Evolutionary conservation across 2,888 invertebrate species (phyloP), one percentile per base, ranked within the genome.

Genomic region (Spisula subtruncata): DNA sequence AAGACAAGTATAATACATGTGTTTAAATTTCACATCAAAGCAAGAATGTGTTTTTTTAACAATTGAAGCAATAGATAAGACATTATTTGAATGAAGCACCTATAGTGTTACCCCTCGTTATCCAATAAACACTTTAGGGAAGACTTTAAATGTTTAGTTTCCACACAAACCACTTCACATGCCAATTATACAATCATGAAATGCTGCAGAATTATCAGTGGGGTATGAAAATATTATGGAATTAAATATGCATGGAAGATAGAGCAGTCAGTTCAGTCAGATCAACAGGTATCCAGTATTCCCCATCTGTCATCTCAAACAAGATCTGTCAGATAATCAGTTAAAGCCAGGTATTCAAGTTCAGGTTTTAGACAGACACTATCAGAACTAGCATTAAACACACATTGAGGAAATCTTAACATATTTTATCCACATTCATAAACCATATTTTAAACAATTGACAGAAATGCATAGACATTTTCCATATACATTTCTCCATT

Each of bases 181-280:
- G 5, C 60, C 60, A 66, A 66, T 66, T 66, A 66, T 4, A 66
- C 25, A 10, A n/a, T 66, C 60, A 66, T 66, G n/a, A 66, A 66
- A 66, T 66, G 25, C 25, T 66, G 60, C 25, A 25, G 25, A 25
- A 16, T n/a, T 66, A 66, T 66, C 60, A 66, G 60, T 25, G 8
- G 60, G 60, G 60, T 66, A 66, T 66, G 60, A 66, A 66, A 66
- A 25, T 66, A 66, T 66, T 66, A 66, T 66, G 25, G 25, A 25
- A 66, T 66, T 25, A 51, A 51, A 25, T 66, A 66, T 66, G 25
- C 25, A 66, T 51, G 51, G 51, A 51, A 51, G 51, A 51, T 25
- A 66, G n/a, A 66, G 60, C 25, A n/a, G 60, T 25, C 60, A 66
- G n/a, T 25, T 66, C 25, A n/a, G 60, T 25, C 60, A 66, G n/a